Base-by-base conservation (phyloP, 2,113 vertebrate species). In the Hydropotes inermis region DNA sequence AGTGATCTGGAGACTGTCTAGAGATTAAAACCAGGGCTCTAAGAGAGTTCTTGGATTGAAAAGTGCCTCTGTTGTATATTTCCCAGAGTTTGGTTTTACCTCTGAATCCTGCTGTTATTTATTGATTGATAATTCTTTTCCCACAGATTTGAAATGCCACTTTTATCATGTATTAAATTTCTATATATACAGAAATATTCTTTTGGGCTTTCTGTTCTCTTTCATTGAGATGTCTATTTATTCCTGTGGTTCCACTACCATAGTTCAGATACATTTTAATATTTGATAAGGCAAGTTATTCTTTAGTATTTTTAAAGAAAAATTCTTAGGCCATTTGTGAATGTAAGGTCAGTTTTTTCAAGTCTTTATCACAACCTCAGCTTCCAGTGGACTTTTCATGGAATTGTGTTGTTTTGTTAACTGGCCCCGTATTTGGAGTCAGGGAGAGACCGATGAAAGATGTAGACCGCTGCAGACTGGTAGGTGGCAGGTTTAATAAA, bases 301-400 rank as follows among this genome's bases (percentile, higher is more conserved):
- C 58, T 78, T 91, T n/a, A 83, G 39, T 33, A 94, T 57, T 64
- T 94, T 90, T 90, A 36, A 94, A 94, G 47, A n/a, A 91, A 91
- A 91, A 78, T 21, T 94, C 2, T 67, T 96, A 90, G 61, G 61
- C 23, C 70, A 8, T 67, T 13, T 83, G 23, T 91, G 55, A 57
- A 8, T 58, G 76, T 55, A 83, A 85, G 88, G 74, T 94, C 10
- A 60, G 6, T 87, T 95, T 95, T 87, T n/a, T 85, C 67, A 81
- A 91, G 45, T 95, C 36, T 94, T 93, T 82, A 47, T 54, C 23
- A 58, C 30, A 47, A 74, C 14, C 43, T 25, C 28, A 90, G 58
- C 83, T 30, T 93, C 50, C 43, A 70, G 7, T 93, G 39, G 30
- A 30, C 17, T 90, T 90, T 95, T 89, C 55, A 47, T 57, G 70